Evolutionary conservation across 2,797 vertebrate species (phyloP).

Genomic region (Prunella strophiata): DNA sequence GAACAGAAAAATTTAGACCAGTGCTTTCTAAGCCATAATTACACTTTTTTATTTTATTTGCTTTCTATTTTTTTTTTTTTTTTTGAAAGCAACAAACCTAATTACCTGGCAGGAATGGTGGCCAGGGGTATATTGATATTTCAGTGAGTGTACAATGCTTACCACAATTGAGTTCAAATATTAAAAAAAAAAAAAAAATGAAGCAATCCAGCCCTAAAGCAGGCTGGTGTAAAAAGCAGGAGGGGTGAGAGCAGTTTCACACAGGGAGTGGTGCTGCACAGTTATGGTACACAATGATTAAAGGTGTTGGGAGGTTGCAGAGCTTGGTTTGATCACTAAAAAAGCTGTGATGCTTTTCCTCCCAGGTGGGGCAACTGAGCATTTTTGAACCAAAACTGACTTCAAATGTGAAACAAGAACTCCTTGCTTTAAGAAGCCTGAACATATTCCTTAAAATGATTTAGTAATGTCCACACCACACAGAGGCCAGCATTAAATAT

Average conservation of each 20-base stretch:
- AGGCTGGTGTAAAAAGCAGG: background rate
- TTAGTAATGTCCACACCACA: background rate
- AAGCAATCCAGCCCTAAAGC: background rate
- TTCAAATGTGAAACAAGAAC: background rate
- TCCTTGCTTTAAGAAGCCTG: background rate
- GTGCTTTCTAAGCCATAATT: slow-evolving; percentile 53
- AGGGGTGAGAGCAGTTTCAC: background rate
- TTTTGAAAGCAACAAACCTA: slow-evolving; percentile 44
- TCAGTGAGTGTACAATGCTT: background rate
- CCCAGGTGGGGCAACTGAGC: background rate
- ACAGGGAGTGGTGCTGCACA: background rate
- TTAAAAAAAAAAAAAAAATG: background rate
- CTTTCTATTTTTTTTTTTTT: background rate
- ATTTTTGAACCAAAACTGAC: background rate
- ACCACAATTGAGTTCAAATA: background rate
- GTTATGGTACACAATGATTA: background rate
- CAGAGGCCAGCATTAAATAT: background rate
- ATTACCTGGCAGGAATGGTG: slow-evolving; percentile 42
- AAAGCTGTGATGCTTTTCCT: background rate
- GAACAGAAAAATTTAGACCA: slow-evolving; percentile 47
- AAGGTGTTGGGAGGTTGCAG: background rate
- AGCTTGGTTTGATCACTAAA: background rate
- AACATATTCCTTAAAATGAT: background rate
- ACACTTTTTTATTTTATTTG: slow-evolving; percentile 33
- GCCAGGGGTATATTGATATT: slow-evolving; percentile 33